Base-by-base conservation (phyloP, 1,140 invertebrate species). In the Campoletis sonorensis region DNA sequence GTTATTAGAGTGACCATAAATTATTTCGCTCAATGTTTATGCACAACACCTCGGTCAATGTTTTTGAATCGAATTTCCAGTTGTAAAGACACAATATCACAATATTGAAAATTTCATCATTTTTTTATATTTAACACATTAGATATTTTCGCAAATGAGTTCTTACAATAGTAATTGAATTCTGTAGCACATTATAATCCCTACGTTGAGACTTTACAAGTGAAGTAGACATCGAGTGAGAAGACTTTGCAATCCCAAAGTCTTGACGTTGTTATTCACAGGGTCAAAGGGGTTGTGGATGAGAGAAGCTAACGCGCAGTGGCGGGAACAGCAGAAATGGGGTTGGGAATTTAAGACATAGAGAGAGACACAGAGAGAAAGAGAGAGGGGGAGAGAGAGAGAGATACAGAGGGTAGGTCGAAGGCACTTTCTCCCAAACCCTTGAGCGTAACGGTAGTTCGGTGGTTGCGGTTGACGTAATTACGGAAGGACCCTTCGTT, bases 401-500 rank as follows among this genome's bases (percentile, higher is more conserved):
- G 54, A 37, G 27, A 76, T 79, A 83, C 26, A 18, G 30, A 40
- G 70, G 85, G 82, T 86, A 84, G 85, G 86, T 86, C 87, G 86
- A 85, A 85, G 83, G 86, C 85, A 84, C 85, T 86, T 85, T 82
- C 80, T 79, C 33, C n/a, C 4, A 79, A 79, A 79, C 76, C 84
- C 86, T 84, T 83, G 81, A 27, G 85, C 73, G 73, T 83, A 80
- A 80, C 85, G 83, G 86, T 86, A 89, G 85, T 89, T 90, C 87
- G 86, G 89, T 86, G 87, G 87, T 90, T 91, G 90, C 85, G 90
- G 90, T 91, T 88, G 88, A 81, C 85, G 89, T 91, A 91, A 91
- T 91, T 91, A 91, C 89, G 86, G 85, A 88, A 91, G 87, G 90
- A 90, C 89, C 87, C 86, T 84, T 84, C 76, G 76, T 61, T 33